phyloP scores from a whole-genome alignment of 2,113 vertebrate genomes.

The Solea solea region DNA sequence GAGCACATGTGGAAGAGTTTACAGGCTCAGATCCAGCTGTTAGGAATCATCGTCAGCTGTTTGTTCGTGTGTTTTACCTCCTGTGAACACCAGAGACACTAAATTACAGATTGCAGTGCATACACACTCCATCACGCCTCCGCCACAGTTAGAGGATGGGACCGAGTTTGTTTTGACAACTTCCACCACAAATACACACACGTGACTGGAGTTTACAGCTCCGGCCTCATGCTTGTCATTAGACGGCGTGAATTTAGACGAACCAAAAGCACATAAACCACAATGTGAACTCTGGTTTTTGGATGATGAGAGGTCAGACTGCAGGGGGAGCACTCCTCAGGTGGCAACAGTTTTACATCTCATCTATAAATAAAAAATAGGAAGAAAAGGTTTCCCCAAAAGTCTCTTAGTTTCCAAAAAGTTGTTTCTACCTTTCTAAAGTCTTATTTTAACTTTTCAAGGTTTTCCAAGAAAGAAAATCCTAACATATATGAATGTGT shows the following conservation, averaged over 20 bases:
- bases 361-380: background rate
- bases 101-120: slow-evolving; percentile 35
- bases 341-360: background rate
- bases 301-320: background rate
- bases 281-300: background rate
- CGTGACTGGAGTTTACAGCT: slow-evolving; percentile 21
- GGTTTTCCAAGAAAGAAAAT: too few species aligned
- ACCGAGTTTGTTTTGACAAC: slow-evolving; percentile 41
- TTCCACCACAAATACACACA: slow-evolving; percentile 17
- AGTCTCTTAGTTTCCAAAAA: too few species aligned
- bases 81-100: background rate
- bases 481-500: too few species aligned
- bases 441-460: too few species aligned
- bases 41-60: slow-evolving; percentile 8
- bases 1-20: slow-evolving; percentile 24
- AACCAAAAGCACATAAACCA: background rate
- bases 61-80: slow-evolving; percentile 23
- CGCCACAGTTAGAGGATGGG: slow-evolving; percentile 18
- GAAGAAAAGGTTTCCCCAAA: background rate
- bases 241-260: background rate
- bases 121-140: background rate
- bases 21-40: background rate
- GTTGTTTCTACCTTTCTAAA: too few species aligned
- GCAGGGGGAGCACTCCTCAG: background rate
- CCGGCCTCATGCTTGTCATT: slow-evolving; percentile 2